These are phyloP conservation scores for Chionoecetes opilio DNA, from an alignment of 1,140 invertebrate species.

Conservation along the genomic window DNA sequence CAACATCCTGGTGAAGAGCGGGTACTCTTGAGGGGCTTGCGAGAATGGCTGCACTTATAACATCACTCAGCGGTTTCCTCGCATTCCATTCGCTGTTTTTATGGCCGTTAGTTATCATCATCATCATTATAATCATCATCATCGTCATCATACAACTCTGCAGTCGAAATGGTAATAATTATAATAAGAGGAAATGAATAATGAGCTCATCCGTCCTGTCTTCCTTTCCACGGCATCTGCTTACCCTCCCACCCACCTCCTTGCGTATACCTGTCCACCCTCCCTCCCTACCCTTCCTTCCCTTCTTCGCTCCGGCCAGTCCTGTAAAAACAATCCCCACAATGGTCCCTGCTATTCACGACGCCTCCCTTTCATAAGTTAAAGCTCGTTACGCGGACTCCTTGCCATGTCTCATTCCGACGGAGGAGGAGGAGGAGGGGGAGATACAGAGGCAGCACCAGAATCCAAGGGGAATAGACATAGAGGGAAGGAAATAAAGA, in stretches of 20 bases:
- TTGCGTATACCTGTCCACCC: background rate
- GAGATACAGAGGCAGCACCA: too few species aligned
- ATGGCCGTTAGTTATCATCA: too few species aligned
- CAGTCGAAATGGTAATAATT: too few species aligned
- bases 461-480: background rate
- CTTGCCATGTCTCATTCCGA: slow-evolving; percentile 60
- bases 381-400: slow-evolving; percentile 59
- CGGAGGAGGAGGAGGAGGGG: background rate
- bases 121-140: too few species aligned
- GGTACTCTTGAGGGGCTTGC: too few species aligned
- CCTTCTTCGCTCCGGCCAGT: background rate
- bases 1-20: too few species aligned
- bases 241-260: background rate
- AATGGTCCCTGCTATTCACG: slow-evolving; percentile 68
- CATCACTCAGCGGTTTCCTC: too few species aligned
- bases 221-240: background rate
- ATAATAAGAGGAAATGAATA: slow-evolving; percentile 38
- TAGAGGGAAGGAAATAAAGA: background rate
- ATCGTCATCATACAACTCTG: background rate
- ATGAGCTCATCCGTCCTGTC: slow-evolving; percentile 30
- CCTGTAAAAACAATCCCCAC: slow-evolving; percentile 72
- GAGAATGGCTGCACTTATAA: too few species aligned
- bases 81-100: too few species aligned
- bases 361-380: slow-evolving; percentile 70
- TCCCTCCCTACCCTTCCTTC: background rate